Percentiles rank a stretch among this genome's conserved stretches.
Conservation (phyloP, 2,888 invertebrate genomes). For the Parnassius smintheus region DNA sequence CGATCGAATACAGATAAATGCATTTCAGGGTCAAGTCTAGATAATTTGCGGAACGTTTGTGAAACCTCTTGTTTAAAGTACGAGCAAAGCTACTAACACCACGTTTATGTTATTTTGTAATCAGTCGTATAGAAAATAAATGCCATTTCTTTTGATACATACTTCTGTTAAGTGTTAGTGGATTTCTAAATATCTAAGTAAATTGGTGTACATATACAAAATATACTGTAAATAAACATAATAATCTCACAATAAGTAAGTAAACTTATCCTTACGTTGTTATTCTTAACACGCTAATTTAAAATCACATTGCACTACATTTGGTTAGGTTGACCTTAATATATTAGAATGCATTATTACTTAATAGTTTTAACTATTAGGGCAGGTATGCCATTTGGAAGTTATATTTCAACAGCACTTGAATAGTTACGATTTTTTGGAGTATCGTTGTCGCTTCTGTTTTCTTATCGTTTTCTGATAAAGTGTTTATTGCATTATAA, state of each 20-base stretch:
- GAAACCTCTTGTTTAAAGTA: constrained; percentile 8
- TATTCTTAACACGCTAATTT: neutral
- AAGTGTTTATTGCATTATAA: constrained; percentile 22
- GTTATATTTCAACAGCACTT: neutral
- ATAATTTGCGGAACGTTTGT: constrained; percentile 9
- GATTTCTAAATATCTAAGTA: too few relatives aligned
- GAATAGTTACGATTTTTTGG: constrained; percentile 9
- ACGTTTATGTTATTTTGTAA: neutral
- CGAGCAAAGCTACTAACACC: neutral
- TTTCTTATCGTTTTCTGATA: constrained; percentile 24
- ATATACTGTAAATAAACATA: too few relatives aligned
- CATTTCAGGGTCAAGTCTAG: constrained; percentile 17
- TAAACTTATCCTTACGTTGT: neutral
- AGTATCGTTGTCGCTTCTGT: constrained; percentile 24
- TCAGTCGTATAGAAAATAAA: neutral
- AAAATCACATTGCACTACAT: neutral
- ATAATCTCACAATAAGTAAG: too few relatives aligned
- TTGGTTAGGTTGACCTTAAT: neutral
- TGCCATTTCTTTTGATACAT: too few relatives aligned
- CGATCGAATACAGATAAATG: constrained; percentile 10
- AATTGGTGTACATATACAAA: too few relatives aligned
- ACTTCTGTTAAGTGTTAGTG: too few relatives aligned
- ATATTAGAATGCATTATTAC: neutral
- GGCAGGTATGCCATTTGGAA: constrained; percentile 7
- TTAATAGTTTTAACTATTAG: constrained; percentile 19